phyloP scores from a whole-genome alignment of 2,797 vertebrate genomes.

The Micromesistius poutassou region DNA sequence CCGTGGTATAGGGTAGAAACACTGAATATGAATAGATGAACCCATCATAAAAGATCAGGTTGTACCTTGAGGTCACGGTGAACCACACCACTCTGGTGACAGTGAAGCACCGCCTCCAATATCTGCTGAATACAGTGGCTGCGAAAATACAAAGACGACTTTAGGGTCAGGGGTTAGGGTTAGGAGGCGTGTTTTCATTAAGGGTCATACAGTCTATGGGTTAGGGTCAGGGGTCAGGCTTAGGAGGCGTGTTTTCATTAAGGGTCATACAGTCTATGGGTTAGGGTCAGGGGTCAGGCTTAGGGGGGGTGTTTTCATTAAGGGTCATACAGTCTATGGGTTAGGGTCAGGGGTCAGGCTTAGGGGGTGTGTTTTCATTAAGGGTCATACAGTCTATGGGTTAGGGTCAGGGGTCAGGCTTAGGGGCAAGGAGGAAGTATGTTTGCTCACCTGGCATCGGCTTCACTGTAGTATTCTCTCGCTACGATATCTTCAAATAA shows the following conservation, averaged over 20 bases:
- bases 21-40: background rate
- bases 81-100: slow-evolving; percentile 98
- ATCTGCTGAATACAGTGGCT: slow-evolving; percentile 98
- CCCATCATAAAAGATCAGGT: background rate
- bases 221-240: background rate
- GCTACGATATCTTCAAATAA: slow-evolving; percentile 97
- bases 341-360: background rate
- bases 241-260: background rate
- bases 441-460: slow-evolving; percentile 87
- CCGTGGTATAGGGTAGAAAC: too few species aligned
- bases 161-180: too few species aligned
- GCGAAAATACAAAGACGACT: slow-evolving; percentile 21
- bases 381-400: background rate
- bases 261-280: background rate
- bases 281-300: background rate
- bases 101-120: slow-evolving; percentile 93
- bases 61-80: slow-evolving; percentile 94
- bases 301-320: background rate
- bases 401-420: background rate
- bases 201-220: too few species aligned
- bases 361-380: background rate
- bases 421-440: background rate
- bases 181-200: too few species aligned
- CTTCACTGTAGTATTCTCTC: slow-evolving; percentile 96
- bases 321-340: too few species aligned